phyloP scores from a whole-genome alignment of 2,797 vertebrate species.

The Pempheris klunzingeri region DNA sequence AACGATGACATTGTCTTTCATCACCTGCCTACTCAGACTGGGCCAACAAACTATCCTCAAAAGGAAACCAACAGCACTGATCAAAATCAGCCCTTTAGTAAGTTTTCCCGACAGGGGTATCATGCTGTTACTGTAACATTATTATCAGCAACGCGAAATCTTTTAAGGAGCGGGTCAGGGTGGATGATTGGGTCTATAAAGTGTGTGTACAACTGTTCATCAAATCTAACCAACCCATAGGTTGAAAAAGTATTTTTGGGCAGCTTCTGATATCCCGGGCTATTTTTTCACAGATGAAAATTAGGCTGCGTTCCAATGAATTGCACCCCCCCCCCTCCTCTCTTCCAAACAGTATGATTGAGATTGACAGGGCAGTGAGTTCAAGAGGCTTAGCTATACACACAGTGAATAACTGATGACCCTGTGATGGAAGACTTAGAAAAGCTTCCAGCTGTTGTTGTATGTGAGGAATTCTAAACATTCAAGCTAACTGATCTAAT shows the following conservation, averaged over 20 bases:
- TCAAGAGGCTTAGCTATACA: slow-evolving; percentile 11
- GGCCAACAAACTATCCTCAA: too few species aligned
- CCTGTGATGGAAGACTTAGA: too few species aligned
- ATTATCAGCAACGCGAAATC: not conserved
- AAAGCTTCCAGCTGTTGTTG: not conserved
- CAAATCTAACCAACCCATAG: too few species aligned
- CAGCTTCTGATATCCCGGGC: not conserved
- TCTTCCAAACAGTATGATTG: not conserved
- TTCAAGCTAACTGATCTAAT: not conserved
- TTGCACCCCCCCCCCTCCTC: not conserved
- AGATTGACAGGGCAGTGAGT: not conserved
- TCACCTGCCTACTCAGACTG: too few species aligned
- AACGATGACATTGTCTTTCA: not conserved
- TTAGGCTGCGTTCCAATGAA: not conserved
- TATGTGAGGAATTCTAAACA: not conserved
- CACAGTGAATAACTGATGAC: not conserved
- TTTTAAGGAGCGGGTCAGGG: not conserved
- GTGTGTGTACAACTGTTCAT: too few species aligned
- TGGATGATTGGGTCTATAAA: not conserved
- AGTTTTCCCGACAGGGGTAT: not conserved
- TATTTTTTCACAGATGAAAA: not conserved
- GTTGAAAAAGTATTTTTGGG: too few species aligned
- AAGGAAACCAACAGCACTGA: not conserved
- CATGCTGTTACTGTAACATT: not conserved
- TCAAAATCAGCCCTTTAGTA: not conserved